Percentiles rank a stretch among this genome's conserved stretches.
Evolutionary conservation across 2,113 vertebrate species (phyloP).

Genomic region (Xenopus borealis): DNA sequence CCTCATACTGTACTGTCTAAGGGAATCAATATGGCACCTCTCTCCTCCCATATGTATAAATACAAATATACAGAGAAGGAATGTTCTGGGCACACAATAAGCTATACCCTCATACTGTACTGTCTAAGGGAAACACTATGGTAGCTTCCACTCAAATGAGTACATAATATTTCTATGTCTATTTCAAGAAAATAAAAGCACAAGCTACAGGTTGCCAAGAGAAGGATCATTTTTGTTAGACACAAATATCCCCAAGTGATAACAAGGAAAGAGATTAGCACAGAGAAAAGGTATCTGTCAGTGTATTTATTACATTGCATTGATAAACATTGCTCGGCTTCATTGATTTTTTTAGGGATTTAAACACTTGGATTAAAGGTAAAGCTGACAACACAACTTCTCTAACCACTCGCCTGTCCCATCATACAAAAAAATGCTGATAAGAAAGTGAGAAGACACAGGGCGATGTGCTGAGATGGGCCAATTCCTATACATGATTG

Average conservation of each 20-base stretch:
- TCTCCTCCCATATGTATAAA: no score
- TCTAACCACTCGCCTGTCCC: slow-evolving; percentile 56
- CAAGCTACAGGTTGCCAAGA: no score
- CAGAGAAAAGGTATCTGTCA: slow-evolving; percentile 55
- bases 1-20: no score
- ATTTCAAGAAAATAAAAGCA: no score
- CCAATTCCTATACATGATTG: slow-evolving; percentile 54
- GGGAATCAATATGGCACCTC: no score
- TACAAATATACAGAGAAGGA: no score
- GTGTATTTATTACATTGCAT: slow-evolving; percentile 64
- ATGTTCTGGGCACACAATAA: no score
- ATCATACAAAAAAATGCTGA: slow-evolving; percentile 51
- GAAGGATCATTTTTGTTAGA: neutral
- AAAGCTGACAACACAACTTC: slow-evolving; percentile 64
- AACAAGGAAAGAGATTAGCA: slow-evolving; percentile 45
- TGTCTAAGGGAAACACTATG: no score
- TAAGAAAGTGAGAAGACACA: slow-evolving; percentile 50
- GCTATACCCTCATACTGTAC: no score
- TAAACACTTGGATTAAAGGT: slow-evolving; percentile 65
- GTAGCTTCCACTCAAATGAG: no score
- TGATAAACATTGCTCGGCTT: slow-evolving; percentile 61
- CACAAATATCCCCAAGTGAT: neutral
- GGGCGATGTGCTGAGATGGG: slow-evolving; percentile 60
- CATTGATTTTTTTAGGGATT: slow-evolving; percentile 62
- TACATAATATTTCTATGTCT: no score